Evolutionary conservation across 2,888 invertebrate species (phyloP), one percentile per base, ranked within the genome.

Genomic region (Cryptops parisi): DNA sequence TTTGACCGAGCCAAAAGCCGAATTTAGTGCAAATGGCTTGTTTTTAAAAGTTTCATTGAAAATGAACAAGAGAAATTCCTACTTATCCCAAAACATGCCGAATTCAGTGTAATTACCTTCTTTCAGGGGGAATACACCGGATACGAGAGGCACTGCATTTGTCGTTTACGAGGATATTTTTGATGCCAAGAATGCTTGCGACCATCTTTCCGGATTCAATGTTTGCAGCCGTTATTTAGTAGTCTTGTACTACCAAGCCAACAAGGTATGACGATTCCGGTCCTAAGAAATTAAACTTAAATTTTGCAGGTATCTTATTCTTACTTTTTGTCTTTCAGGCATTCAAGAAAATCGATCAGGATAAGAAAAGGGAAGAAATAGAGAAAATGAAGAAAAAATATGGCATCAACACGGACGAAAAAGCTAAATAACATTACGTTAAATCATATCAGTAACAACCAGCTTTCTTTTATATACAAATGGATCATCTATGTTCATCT

Each of bases 151-250:
- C 50, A 98, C 98, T 27, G 98, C 98, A 19, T 98, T 97, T 78
- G 96, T 99, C 47, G 93, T 99, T 0, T 98, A 96, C 70, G 98
- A 98, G 73, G 98, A 99, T 67, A 98, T 99, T 64, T 99, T 98
- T 74, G 98, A 98, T 77, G 98, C 98, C 0, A 99, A 99, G 72
- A 97, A 97, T 74, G 98, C 98, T 2, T 99, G 98, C 71, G 98
- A 98, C 69, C 97, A 98, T 71, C 74, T 98, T 52, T 94, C 94
- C 53, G 98, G 98, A 6, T 98, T 98, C 70, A 98, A 98, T 70
- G 97, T 98, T 26, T 97, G 97, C 68, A 97, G 97, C 70, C 77
- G 98, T 63, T 99, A 99, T 68, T 76, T 99, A 33, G 97, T 98
- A n/a, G 97, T 98, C 1, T 73, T 98, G 5, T 98, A 98, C 70